Percentiles rank a stretch among this genome's conserved stretches.
Evolutionary conservation across 2,797 vertebrate genomes (phyloP).

Genomic region (Siniperca scherzeri): DNA sequence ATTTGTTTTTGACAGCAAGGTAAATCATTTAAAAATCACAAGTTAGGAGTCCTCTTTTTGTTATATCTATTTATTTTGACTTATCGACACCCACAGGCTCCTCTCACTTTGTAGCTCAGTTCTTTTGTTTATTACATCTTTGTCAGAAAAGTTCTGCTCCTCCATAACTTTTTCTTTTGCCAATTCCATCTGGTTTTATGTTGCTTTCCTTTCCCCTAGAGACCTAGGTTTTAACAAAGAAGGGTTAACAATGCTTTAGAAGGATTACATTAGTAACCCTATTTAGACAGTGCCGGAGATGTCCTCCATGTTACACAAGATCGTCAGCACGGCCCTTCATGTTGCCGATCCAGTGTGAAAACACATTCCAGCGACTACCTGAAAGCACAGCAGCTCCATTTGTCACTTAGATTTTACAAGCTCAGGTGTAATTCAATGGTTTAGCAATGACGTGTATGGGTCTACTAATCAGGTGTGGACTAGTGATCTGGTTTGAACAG

Average conservation of each 20-base stretch:
- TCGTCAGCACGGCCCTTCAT: background rate
- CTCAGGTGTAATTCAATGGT: slow-evolving; percentile 23
- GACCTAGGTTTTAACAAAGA: background rate
- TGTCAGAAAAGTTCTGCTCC: background rate
- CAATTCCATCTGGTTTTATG: background rate
- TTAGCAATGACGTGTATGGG: slow-evolving; percentile 5
- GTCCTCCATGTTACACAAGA: slow-evolving; percentile 1
- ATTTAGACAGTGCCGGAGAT: background rate
- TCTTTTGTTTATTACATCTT: background rate
- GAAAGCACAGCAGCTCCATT: slow-evolving; percentile 17
- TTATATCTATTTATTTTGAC: background rate
- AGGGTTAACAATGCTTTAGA: background rate
- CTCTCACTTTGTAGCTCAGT: background rate
- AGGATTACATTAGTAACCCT: background rate
- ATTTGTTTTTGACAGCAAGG: background rate
- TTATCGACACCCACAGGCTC: background rate
- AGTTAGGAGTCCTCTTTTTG: background rate
- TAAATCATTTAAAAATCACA: background rate
- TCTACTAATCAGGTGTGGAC: slow-evolving; percentile 29
- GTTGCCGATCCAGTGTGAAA: slow-evolving; percentile 23
- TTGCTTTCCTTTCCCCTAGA: background rate
- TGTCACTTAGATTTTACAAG: slow-evolving; percentile 28
- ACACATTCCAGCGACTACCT: slow-evolving; percentile 25
- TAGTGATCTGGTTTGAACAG: slow-evolving; percentile 39
- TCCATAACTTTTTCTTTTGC: background rate